phyloP scores from a whole-genome alignment of 2,113 vertebrate species.

The Xenopus tropicalis region UCB_Xtro_10.0 CM004443.2:202384001-202384500 shows the following conservation, averaged over 20 bases:
- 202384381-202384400: too few relatives aligned
- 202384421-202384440: too few relatives aligned
- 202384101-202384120: conserved; percentile 60
- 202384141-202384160: conserved; percentile 67
- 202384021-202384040: conserved; percentile 59
- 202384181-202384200: conserved; percentile 66
- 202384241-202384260: conserved; percentile 61
- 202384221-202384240: conserved; percentile 58
- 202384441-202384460: too few relatives aligned
- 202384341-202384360: not conserved
- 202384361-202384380: too few relatives aligned
- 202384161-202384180: conserved; percentile 68
- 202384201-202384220: conserved; percentile 60
- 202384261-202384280: conserved; percentile 35
- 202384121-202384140: conserved; percentile 65
- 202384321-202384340: not conserved
- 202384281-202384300: conserved; percentile 19
- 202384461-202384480: too few relatives aligned
- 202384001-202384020: conserved; percentile 45
- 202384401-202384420: too few relatives aligned
- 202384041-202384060: conserved; percentile 60
- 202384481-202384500: too few relatives aligned
- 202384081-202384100: conserved; percentile 62
- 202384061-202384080: conserved; percentile 58
- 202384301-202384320: not conserved